Evolutionary conservation across 2,797 vertebrate genomes (phyloP), one percentile per base, ranked within the genome.

Genomic region (Pelochelys cantorii): DNA sequence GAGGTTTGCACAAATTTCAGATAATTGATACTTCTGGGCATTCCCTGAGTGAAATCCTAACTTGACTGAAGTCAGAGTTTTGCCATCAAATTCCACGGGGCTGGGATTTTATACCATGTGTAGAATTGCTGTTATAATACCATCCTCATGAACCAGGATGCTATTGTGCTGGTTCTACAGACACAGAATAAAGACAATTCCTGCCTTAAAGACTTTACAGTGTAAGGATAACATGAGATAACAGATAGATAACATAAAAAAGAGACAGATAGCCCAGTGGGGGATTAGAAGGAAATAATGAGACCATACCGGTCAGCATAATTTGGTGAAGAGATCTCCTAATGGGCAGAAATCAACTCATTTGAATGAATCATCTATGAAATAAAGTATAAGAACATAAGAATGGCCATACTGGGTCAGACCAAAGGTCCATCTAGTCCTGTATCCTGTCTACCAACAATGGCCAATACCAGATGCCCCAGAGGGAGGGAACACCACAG

Each of bases 331-430:
- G 1, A 29, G 37, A 31, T 22, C n/a, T 2, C 14, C 83, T 3
- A 13, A 3, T 57, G 74, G 29, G 37, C 53, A 79, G 18, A 68
- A 86, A 86, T 0, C 0, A 2, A 80, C 27, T 83, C 3, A 0
- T 23, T 87, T 87, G 5, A n/a, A 22, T 27, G 80, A 78, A 86
- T 62, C 68, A 81, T 7, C 12, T 2, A 2, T 62, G 52, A 84
- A 83, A 86, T 23, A 83, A 54, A 13, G 85, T 0, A 23, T 75
- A 48, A 48, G 42, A 48, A 48, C 42, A 42, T 42, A 42, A 5
- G 42, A 42, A 42, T 2, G 7, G 42, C 42, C 42, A 42, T 42
- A 42, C 42, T 42, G 42, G 42, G 42, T 42, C 42, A 42, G 42
- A 42, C 37, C 37, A 37, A 37, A 37, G 37, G 37, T 37, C 42